Percentiles rank a stretch among this genome's conserved stretches.
Evolutionary conservation across 2,888 invertebrate genomes (phyloP).

Genomic region (Proisotoma minuta): DNA sequence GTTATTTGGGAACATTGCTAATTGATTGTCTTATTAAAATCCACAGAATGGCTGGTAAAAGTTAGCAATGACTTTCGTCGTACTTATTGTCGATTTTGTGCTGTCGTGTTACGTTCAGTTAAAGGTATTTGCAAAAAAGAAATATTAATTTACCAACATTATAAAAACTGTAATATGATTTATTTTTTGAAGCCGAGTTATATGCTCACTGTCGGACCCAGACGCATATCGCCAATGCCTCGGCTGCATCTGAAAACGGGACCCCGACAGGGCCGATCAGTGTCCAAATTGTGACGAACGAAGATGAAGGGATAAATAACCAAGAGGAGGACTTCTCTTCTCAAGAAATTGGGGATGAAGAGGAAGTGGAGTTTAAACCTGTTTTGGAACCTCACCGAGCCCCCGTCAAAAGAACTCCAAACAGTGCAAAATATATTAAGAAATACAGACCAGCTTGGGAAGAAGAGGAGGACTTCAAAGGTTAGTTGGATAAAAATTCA

Average conservation of each 20-base stretch:
- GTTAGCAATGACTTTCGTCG: conserved; percentile 39
- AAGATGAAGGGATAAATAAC: not conserved
- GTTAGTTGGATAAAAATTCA: conserved; percentile 14
- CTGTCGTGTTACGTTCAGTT: conserved; percentile 38
- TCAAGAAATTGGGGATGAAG: not conserved
- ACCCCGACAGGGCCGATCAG: conserved; percentile 31
- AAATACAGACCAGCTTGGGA: conserved; percentile 40
- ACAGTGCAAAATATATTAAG: conserved; percentile 21
- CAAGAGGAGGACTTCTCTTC: no score
- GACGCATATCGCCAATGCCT: conserved; percentile 38
- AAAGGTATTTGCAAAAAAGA: conserved; percentile 17
- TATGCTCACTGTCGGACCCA: conserved; percentile 30
- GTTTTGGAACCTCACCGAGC: conserved; percentile 10
- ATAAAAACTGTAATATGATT: not conserved
- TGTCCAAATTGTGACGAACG: conserved; percentile 33
- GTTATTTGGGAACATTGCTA: not conserved
- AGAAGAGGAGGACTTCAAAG: conserved; percentile 35
- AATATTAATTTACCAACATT: not conserved
- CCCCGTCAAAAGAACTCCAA: not conserved
- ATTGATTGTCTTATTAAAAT: not conserved
- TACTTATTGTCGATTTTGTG: conserved; percentile 40
- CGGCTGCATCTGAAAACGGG: conserved; percentile 25
- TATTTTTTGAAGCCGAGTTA: conserved; percentile 27
- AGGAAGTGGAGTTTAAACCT: conserved; percentile 10
- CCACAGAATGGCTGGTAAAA: conserved; percentile 42